Base-by-base conservation (phyloP, 2,797 vertebrate species). In the Coluber constrictor region DNA sequence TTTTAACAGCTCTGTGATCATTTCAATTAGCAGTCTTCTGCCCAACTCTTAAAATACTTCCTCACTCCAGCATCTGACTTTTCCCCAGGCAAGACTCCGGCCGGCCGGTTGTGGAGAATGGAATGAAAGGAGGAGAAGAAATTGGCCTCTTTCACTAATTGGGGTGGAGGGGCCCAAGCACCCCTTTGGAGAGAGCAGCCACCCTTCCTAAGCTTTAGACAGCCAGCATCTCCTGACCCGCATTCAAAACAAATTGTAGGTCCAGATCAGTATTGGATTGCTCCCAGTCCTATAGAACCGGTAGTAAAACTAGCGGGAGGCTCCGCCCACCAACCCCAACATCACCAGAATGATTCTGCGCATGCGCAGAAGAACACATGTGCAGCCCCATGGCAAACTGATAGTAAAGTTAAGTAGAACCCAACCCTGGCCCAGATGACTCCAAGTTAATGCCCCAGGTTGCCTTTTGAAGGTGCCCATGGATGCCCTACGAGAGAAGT, bases 21-120 rank as follows among this genome's bases (percentile, higher is more conserved):
- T 95, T 94, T 96, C 88, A 95, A 95, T 96, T 94, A 96, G 93
- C 92, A 95, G 27, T 63, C 92, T 92, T 32, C 51, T 23, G 47
- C 59, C 25, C 47, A 4, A 56, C 6, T 13, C 43, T 51, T 15
- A 90, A 90, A 90, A 79, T 32, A 16, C 29, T 60, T 55, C 47
- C 7, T n/a, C 4, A 60, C 18, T n/a, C 13, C 54, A n/a, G n/a
- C 61, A 23, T n/a, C 29, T 27, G 4, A 43, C 32, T 56, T 57
- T 54, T 57, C 88, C 79, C 61, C 74, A 32, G 88, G 89, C 74
- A 56, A 66, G 61, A 16, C 51, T 18, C 66, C 23, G 20, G 47
- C 47, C 47, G 6, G 47, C 47, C 47, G 47, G 47, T 47, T 7
- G 6, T n/a, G 11, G 11, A 8, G 55, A 23, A 29, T 37, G 12